phyloP scores from a whole-genome alignment of 2,113 vertebrate genomes.

The Lethenteron reissneri region DNA sequence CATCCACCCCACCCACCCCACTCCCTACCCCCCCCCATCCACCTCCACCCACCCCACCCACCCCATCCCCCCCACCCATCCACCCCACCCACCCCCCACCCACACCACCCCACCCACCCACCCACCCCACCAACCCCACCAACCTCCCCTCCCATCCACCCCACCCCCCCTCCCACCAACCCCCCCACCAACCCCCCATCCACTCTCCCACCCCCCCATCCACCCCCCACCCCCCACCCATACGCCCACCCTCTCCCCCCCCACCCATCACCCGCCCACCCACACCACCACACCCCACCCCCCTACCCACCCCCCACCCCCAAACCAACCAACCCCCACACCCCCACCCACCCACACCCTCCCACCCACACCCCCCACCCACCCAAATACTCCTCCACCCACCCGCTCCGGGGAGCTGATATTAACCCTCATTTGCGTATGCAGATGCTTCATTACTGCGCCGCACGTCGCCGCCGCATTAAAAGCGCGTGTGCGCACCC shows the following conservation, averaged over 20 bases:
- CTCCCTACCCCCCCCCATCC: slow-evolving; percentile 7
- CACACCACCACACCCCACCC: background rate
- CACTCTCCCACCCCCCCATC: background rate
- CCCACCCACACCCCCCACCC: background rate
- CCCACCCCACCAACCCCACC: background rate
- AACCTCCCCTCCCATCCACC: background rate
- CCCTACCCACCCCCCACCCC: background rate
- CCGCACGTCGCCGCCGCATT: no score
- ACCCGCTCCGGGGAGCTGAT: background rate
- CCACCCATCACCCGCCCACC: background rate
- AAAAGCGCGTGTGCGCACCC: no score
- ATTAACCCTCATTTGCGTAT: no score
- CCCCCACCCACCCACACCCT: background rate
- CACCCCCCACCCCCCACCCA: background rate
- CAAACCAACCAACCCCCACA: background rate
- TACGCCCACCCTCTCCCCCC: background rate
- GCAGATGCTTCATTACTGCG: no score
- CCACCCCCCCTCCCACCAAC: background rate
- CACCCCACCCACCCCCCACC: background rate
- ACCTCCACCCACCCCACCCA: background rate
- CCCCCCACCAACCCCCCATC: background rate
- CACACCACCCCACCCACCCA: background rate
- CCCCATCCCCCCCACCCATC: background rate
- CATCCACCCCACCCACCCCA: slow-evolving; percentile 7
- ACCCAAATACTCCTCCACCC: background rate